phyloP scores from a whole-genome alignment of 2,113 vertebrate species.

The Phocoena phocoena region DNA sequence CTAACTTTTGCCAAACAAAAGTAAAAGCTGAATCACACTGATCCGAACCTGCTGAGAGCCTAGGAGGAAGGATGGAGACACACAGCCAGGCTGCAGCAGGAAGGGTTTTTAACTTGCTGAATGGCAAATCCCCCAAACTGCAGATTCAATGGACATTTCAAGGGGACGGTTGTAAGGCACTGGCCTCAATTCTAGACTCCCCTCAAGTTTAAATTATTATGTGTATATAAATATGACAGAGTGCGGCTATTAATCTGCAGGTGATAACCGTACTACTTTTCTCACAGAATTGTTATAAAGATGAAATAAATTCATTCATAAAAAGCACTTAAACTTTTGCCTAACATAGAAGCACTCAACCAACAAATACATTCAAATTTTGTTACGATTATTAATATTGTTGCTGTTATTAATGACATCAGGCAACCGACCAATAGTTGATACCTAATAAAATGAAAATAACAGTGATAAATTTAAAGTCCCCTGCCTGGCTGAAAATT shows the following conservation, averaged over 20 bases:
- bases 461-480: neutral
- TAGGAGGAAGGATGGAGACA: neutral
- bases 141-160: neutral
- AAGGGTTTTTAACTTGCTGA: neutral
- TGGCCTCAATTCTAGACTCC: neutral
- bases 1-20: neutral
- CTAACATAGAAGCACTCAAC: neutral
- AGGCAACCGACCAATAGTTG: neutral
- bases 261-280: neutral
- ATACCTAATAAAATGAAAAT: neutral
- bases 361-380: neutral
- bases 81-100: neutral
- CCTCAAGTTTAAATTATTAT: neutral
- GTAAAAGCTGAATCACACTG: neutral
- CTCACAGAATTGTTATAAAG: neutral
- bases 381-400: neutral
- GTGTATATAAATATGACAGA: neutral
- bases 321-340: neutral
- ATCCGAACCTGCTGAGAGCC: neutral
- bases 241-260: neutral
- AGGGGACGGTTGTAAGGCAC: neutral
- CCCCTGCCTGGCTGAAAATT: neutral
- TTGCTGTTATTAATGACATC: neutral
- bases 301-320: neutral
- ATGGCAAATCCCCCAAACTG: neutral